phyloP scores from a whole-genome alignment of 2,113 vertebrate species.

The Perccottus glenii region DNA sequence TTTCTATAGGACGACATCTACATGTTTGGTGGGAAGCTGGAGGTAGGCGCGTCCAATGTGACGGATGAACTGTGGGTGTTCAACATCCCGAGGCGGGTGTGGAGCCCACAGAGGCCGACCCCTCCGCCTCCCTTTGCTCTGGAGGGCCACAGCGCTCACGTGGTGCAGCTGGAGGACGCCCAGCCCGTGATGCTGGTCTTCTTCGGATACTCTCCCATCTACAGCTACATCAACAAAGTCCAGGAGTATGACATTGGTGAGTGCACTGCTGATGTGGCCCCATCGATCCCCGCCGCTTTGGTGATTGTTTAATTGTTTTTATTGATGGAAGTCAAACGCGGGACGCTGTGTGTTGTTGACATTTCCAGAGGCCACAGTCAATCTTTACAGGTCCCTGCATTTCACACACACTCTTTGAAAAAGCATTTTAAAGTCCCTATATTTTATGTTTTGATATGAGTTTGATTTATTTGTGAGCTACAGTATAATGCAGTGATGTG shows the following conservation, averaged over 20 bases:
- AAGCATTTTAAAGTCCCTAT: not conserved
- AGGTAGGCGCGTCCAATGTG: constrained; percentile 82
- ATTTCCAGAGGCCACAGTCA: not conserved
- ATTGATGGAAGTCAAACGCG: constrained; percentile 6
- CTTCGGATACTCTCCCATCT: constrained; percentile 90
- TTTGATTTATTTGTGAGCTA: not conserved
- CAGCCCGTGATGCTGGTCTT: constrained; percentile 88
- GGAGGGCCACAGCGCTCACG: constrained; percentile 89
- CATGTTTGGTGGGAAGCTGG: constrained; percentile 93
- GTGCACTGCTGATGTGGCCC: constrained; percentile 4
- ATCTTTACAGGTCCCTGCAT: not conserved
- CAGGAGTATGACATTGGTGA: constrained; percentile 87
- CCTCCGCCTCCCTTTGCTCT: constrained; percentile 86
- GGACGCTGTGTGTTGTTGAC: not conserved
- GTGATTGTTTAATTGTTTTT: constrained; percentile 25
- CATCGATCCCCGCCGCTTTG: not conserved
- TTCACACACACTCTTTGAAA: not conserved
- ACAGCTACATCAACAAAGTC: constrained; percentile 89
- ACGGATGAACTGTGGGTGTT: constrained; percentile 91
- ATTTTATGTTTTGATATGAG: not conserved
- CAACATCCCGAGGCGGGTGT: constrained; percentile 83
- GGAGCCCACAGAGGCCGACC: constrained; percentile 80
- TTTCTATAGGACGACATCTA: constrained; percentile 83
- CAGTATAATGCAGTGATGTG: too few relatives aligned
- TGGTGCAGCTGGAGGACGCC: constrained; percentile 83